Conservation (phyloP, 1,140 invertebrate species). For the Cheumatopsyche charites region DNA sequence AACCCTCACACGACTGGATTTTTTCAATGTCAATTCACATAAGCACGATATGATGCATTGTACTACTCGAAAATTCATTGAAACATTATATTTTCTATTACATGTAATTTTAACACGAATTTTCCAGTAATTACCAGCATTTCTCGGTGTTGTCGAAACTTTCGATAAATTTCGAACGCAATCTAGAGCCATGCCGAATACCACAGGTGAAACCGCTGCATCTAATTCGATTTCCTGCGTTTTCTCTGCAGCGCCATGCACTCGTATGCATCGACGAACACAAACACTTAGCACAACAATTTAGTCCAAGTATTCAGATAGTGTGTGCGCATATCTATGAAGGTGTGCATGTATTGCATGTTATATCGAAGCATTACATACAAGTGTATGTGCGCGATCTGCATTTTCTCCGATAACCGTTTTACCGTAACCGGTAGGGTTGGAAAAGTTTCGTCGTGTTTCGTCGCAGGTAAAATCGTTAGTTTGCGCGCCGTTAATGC, state of each 20-base stretch:
- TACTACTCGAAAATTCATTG: too few species aligned
- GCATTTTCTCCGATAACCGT: slow-evolving; percentile 37
- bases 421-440: slow-evolving; percentile 7
- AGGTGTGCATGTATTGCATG: neutral
- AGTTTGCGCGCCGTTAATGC: slow-evolving; percentile 21
- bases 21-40: too few species aligned
- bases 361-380: neutral
- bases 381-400: slow-evolving; percentile 26
- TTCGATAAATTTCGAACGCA: slow-evolving; percentile 42
- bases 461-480: slow-evolving; percentile 24
- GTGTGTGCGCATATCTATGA: neutral
- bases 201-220: slow-evolving; percentile 47
- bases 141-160: slow-evolving; percentile 22
- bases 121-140: slow-evolving; percentile 8
- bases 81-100: too few species aligned
- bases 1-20: neutral
- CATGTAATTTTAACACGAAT: neutral
- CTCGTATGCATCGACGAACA: slow-evolving; percentile 12
- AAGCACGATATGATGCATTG: too few species aligned
- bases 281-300: slow-evolving; percentile 28
- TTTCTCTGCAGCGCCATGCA: slow-evolving; percentile 1
- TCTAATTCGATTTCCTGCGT: slow-evolving; percentile 44
- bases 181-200: slow-evolving; percentile 20
- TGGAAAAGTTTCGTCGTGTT: slow-evolving; percentile 18
- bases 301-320: slow-evolving; percentile 7